Base-by-base conservation (phyloP, 1,140 invertebrate genomes). In the Eurosta solidaginis region DNA sequence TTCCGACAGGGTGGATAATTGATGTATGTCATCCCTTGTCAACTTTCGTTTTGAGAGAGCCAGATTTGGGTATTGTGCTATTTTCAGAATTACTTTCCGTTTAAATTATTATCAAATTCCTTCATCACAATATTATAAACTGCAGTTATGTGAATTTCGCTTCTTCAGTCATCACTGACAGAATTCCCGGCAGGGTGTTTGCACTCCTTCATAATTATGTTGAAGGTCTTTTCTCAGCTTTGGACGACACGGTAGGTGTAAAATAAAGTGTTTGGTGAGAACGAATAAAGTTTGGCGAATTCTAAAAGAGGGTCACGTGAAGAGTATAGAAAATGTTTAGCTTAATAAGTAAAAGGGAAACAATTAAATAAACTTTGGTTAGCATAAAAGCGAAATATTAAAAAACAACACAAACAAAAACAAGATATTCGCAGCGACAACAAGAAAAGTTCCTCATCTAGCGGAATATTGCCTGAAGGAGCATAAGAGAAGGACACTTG, bases 401-500 rank as follows among this genome's bases (percentile, higher is more conserved):
- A 63, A 25, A 63, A 63, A 63, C 22, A 63, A 63, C 54, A 27
- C 17, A 14, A 68, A 29, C 29, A 40, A 68, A 20, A 52, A 17
- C 49, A 52, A 52, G n/a, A n/a, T n/a, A n/a, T n/a, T n/a, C n/a
- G n/a, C 50, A 54, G 27, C 10, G 10, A 20, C 59, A 68, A 68
- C 59, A 68, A 22, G 33, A 4, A 10, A 36, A 22, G 59, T 68
- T 68, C 33, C 59, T 68, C 59, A 68, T 20, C 59, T 68, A 68
- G 59, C 59, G 59, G 3, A 63, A 68, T 68, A 20, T 68, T 20
- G 59, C 33, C 59, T 68, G 59, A 68, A 68, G 59, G 59, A 68
- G 59, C 59, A 68, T 40, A 54, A 68, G 33, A 68, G 59, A 68
- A 68, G 59, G 59, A 40, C 59, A 68, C 59, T 68, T 68, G 59